Evolutionary conservation across 1,140 invertebrate genomes (phyloP).

Genomic region (Asobara japonica): DNA sequence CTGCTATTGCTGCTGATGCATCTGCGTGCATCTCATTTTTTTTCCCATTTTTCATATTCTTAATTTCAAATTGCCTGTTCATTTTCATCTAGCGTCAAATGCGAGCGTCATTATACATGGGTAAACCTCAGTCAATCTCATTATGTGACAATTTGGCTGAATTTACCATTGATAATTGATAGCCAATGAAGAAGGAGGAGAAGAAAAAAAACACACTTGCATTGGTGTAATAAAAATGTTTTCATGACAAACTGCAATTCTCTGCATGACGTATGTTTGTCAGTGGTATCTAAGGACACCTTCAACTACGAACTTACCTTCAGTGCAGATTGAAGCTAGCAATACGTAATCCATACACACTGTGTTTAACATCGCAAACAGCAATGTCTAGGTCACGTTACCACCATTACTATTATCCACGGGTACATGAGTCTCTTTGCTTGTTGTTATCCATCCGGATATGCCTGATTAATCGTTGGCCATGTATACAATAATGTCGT

Average conservation of each 20-base stretch:
- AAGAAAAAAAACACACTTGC: no score
- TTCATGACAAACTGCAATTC: neutral
- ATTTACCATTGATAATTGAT: no score
- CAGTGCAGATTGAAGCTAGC: neutral
- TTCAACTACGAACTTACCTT: neutral
- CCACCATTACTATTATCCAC: slow-evolving; percentile 16
- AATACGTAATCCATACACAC: slow-evolving; percentile 1
- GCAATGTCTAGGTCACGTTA: slow-evolving; percentile 23
- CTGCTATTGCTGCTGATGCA: slow-evolving; percentile 42
- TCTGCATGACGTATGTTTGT: neutral
- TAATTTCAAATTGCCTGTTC: slow-evolving; percentile 5
- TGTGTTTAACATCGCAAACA: neutral
- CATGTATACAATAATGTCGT: neutral
- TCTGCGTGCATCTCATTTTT: slow-evolving; percentile 30
- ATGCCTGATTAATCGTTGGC: slow-evolving; percentile 17
- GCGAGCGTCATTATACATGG: neutral
- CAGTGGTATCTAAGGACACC: neutral
- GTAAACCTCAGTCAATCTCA: neutral
- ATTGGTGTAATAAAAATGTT: no score
- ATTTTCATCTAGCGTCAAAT: neutral
- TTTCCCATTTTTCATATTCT: slow-evolving; percentile 18
- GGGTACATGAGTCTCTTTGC: neutral
- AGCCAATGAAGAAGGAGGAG: no score
- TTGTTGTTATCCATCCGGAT: slow-evolving; percentile 30
- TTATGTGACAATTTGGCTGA: neutral